Conservation (phyloP, 2,888 invertebrate species). For the Melanargia galathea region DNA sequence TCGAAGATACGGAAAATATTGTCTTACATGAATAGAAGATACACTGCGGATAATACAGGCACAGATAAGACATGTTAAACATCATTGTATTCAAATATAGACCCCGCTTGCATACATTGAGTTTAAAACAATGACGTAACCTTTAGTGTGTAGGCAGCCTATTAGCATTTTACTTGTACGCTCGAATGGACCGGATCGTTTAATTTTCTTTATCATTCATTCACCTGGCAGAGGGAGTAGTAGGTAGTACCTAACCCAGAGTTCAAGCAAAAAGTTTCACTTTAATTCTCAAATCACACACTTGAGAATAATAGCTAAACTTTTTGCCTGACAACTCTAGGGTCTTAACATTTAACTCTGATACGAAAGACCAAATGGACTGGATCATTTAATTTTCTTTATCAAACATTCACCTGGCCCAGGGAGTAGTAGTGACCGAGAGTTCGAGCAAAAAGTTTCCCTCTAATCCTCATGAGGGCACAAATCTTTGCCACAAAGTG, state of each 20-base stretch:
- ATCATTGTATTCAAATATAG: constrained; percentile 39
- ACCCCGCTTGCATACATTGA: not conserved
- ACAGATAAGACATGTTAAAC: constrained; percentile 27
- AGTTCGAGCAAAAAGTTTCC: no score
- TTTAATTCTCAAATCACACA: no score
- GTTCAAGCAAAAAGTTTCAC: no score
- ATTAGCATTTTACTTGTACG: constrained; percentile 28
- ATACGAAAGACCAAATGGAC: no score
- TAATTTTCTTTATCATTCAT: constrained; percentile 11
- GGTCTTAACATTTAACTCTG: no score
- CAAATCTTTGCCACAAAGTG: no score
- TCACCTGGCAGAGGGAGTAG: not conserved
- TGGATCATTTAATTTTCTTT: constrained; percentile 11
- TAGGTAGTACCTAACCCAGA: not conserved
- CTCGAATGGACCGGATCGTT: constrained; percentile 10
- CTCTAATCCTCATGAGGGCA: no score
- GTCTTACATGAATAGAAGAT: constrained; percentile 7
- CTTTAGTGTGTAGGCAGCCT: constrained; percentile 33
- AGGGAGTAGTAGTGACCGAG: no score
- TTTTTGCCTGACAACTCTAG: not conserved
- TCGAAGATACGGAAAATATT: not conserved
- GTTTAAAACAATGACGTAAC: constrained; percentile 29
- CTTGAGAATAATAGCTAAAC: not conserved
- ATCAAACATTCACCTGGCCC: not conserved
- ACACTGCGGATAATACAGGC: constrained; percentile 4